These are phyloP conservation scores for Rhaphigaster nebulosa DNA, from an alignment of 2,888 invertebrate genomes.

Conservation along the genomic window DNA sequence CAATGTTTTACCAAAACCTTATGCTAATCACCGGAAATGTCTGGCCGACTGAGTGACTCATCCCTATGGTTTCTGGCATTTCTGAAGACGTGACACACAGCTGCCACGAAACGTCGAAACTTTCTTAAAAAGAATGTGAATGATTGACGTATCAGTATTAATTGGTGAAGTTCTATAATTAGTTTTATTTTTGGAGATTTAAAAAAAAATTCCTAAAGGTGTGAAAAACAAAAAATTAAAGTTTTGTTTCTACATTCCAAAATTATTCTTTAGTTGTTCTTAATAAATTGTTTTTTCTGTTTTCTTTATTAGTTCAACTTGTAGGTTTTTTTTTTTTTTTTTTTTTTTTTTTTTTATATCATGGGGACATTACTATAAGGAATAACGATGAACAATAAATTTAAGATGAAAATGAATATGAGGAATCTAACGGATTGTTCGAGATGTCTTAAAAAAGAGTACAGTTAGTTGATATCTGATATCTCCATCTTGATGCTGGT, in stretches of 20 bases:
- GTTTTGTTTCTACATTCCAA: too few relatives aligned
- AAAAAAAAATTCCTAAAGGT: too few relatives aligned
- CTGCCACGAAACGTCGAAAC: neutral
- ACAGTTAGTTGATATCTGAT: slow-evolving; percentile 40
- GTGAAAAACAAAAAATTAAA: too few relatives aligned
- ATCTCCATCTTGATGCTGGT: slow-evolving; percentile 43
- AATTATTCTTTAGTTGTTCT: too few relatives aligned
- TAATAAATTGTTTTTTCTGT: too few relatives aligned
- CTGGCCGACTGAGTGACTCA: neutral
- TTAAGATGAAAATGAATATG: neutral
- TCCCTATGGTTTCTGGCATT: neutral
- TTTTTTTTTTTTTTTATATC: neutral
- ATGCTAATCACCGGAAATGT: slow-evolving; percentile 30
- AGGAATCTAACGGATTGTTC: slow-evolving; percentile 12
- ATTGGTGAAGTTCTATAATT: neutral
- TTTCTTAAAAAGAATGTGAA: slow-evolving; percentile 1
- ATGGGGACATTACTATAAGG: too few relatives aligned
- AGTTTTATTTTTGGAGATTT: neutral
- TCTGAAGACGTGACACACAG: slow-evolving; percentile 33
- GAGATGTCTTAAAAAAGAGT: slow-evolving; percentile 23
- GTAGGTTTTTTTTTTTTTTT: too few relatives aligned
- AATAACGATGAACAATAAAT: neutral
- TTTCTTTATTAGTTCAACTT: too few relatives aligned
- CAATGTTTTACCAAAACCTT: neutral
- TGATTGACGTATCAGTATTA: neutral